Base-by-base conservation (phyloP, 2,797 vertebrate species). In the Crocodylus rhombifer region DNA sequence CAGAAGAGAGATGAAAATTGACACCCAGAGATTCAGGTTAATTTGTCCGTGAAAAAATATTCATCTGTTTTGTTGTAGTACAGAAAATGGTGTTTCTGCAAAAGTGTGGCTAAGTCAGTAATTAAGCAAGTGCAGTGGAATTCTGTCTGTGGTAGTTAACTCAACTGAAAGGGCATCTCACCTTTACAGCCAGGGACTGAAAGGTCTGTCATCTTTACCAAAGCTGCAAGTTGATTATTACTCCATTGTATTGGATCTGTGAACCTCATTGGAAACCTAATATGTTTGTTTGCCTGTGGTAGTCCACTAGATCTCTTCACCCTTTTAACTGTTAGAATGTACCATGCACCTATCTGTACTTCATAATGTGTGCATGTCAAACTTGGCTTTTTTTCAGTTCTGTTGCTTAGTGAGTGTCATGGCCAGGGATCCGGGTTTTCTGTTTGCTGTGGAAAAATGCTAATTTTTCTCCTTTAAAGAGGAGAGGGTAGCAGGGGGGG, bases 11-110 rank as follows among this genome's bases (percentile, higher is more conserved):
- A 14, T 36, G 4, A 82, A 67, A 92, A 79, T 4, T 33, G 33
- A 74, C n/a, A 69, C 51, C 42, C 84, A n/a, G 80, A 80, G 57
- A 57, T 18, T 77, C 4, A 16, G 42, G 1, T 26, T 69, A 23
- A 42, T 69, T 71, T 6, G 14, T 73, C 25, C 9, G 18, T 30
- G 57, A 36, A 26, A 51, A 56, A 55, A 0, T 0, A 15, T 62
- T 4, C 30, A 69, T 74, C 28, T 71, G 17, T 36, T 87, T 71
- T 91, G 87, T 60, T 63, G 23, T 79, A 74, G 42, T 58, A 83
- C 80, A 90, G 1, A 7, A 3, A 0, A 76, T n/a, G 14, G 0
- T 65, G 8, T 69, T 77, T 58, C 61, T 0, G 2, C 20, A 4
- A 2, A 65, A 82, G 62, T 57, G 63, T 51, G 79, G 75, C 15